Evolutionary conservation across 2,113 vertebrate species (phyloP).

Genomic region (Cathartes aura): DNA sequence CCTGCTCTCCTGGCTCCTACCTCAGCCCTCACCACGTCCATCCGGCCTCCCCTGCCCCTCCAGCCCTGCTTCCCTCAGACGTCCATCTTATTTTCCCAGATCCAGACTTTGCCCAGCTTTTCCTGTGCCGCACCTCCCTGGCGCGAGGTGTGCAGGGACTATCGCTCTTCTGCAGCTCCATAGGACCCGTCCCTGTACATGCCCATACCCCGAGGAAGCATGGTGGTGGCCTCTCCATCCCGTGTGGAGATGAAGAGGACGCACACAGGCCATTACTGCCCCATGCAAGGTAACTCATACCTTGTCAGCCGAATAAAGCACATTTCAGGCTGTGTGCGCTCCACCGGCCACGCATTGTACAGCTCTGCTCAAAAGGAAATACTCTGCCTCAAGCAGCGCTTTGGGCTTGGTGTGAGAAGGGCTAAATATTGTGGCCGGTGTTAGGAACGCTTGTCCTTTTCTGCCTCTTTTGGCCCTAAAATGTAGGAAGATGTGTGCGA

Average conservation of each 20-base stretch:
- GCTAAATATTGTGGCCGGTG: neutral
- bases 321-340: rapidly evolving
- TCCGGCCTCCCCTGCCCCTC: rapidly evolving
- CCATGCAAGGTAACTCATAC: rapidly evolving
- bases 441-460: neutral
- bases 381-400: neutral
- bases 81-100: no score
- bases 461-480: neutral
- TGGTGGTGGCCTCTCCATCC: rapidly evolving
- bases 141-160: rapidly evolving
- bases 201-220: neutral
- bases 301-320: neutral
- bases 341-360: rapidly evolving
- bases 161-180: neutral
- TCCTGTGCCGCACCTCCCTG: neutral
- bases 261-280: neutral
- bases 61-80: neutral
- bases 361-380: neutral
- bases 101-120: neutral
- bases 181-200: rapidly evolving
- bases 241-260: rapidly evolving
- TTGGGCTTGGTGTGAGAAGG: neutral
- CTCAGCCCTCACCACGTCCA: neutral
- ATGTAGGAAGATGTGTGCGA: neutral
- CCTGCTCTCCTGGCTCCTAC: neutral